Evolutionary conservation across 1,140 invertebrate genomes (phyloP).

Genomic region (Pogonomyrmex californicus): DNA sequence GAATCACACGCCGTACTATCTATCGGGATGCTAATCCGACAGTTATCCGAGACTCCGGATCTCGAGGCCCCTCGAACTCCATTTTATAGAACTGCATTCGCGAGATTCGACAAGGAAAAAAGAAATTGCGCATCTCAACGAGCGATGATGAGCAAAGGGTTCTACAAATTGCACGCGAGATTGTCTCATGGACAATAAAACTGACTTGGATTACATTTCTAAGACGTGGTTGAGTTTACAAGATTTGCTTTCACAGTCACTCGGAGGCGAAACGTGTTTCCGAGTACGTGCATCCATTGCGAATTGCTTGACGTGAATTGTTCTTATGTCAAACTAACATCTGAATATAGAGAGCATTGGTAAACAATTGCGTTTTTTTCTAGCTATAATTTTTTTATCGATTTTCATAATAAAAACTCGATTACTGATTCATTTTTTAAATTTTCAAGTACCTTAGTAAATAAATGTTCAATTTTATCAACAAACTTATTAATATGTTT

Average conservation of each 20-base stretch:
- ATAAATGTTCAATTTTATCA: not conserved
- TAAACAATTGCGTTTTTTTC: not conserved
- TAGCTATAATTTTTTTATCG: not conserved
- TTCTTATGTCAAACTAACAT: not conserved
- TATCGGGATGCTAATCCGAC: constrained; percentile 12
- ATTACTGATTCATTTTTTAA: not conserved
- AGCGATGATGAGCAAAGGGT: not conserved
- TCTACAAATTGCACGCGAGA: constrained; percentile 34
- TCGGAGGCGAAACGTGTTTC: constrained; percentile 15
- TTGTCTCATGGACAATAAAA: constrained; percentile 38
- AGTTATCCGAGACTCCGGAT: not conserved
- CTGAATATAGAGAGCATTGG: not conserved
- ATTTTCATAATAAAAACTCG: not conserved
- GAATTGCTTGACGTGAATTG: constrained; percentile 28
- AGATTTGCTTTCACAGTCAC: constrained; percentile 26
- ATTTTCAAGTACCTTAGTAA: not conserved
- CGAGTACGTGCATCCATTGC: constrained; percentile 10
- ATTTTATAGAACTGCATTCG: constrained; percentile 28
- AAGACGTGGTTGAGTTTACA: constrained; percentile 39
- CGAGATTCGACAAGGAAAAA: constrained; percentile 16
- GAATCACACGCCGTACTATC: constrained; percentile 35
- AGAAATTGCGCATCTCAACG: not conserved
- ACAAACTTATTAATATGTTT: not conserved
- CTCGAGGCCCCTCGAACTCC: not conserved
- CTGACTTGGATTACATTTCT: constrained; percentile 34